phyloP scores from a whole-genome alignment of 2,797 vertebrate genomes.

The Sebastes vulpes region DNA sequence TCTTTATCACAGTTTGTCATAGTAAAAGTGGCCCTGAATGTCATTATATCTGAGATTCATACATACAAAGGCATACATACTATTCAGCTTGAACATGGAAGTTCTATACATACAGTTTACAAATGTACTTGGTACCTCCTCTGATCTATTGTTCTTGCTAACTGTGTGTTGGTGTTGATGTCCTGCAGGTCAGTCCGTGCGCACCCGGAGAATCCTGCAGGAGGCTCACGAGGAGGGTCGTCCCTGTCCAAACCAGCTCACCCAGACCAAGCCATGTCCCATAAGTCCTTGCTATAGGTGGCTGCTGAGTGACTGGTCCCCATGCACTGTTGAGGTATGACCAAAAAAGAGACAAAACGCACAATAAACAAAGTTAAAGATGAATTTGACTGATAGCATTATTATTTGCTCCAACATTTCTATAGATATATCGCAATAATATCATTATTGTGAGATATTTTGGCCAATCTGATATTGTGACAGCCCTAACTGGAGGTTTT shows the following conservation, averaged over 20 bases:
- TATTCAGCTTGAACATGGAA: background rate
- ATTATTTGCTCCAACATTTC: too few relatives aligned
- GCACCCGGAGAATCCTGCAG: slow-evolving; percentile 89
- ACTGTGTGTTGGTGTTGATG: background rate
- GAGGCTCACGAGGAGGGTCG: slow-evolving; percentile 90
- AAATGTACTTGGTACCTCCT: background rate
- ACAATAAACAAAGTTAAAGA: too few relatives aligned
- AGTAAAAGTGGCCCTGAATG: background rate
- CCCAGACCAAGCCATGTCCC: slow-evolving; percentile 91
- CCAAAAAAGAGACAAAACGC: too few relatives aligned
- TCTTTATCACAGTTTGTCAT: slow-evolving; percentile 2
- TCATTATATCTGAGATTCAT: background rate
- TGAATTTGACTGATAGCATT: too few relatives aligned
- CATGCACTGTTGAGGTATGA: slow-evolving; percentile 91
- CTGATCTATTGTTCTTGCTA: background rate
- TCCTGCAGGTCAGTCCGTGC: slow-evolving; percentile 88
- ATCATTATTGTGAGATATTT: background rate
- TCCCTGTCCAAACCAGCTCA: slow-evolving; percentile 90
- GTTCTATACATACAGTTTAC: background rate
- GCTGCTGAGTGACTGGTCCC: slow-evolving; percentile 92
- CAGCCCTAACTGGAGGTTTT: background rate
- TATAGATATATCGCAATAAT: background rate
- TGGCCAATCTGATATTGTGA: background rate
- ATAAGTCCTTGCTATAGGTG: slow-evolving; percentile 93
- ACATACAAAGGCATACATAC: background rate